Conservation (phyloP, 2,797 vertebrate species). For the Linurgus olivaceus region DNA sequence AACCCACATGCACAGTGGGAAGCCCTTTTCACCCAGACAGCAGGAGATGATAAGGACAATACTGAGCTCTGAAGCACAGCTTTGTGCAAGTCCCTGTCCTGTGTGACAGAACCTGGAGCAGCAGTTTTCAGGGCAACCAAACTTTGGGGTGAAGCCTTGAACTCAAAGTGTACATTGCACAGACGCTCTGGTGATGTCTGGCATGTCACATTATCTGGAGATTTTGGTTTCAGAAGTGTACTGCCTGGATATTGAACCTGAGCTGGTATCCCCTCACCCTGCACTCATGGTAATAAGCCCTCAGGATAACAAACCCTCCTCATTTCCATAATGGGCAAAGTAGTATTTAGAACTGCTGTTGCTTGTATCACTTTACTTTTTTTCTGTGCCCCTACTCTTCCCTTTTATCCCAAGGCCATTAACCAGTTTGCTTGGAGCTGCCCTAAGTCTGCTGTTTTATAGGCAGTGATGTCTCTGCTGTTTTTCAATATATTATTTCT, state of each 20-base stretch:
- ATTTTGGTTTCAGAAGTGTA: neutral
- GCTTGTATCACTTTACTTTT: neutral
- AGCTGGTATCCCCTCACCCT: neutral
- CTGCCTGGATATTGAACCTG: neutral
- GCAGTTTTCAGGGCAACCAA: neutral
- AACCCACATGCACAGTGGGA: neutral
- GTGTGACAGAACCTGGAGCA: neutral
- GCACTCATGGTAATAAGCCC: neutral
- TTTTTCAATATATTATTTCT: neutral
- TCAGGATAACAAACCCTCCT: neutral
- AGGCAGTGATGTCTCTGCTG: neutral
- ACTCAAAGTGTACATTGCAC: rapidly evolving
- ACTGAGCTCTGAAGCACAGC: neutral
- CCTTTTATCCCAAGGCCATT: neutral
- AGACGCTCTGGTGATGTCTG: neutral
- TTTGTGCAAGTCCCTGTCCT: neutral
- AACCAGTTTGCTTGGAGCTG: neutral
- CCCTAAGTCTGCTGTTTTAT: neutral
- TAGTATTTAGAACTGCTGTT: neutral
- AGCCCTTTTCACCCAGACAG: neutral
- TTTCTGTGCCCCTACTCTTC: neutral
- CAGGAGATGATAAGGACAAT: neutral
- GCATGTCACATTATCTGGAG: neutral
- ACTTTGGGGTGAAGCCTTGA: neutral
- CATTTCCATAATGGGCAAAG: neutral